Base-by-base conservation (phyloP, 2,797 vertebrate species). In the Peromyscus aztecus region DNA sequence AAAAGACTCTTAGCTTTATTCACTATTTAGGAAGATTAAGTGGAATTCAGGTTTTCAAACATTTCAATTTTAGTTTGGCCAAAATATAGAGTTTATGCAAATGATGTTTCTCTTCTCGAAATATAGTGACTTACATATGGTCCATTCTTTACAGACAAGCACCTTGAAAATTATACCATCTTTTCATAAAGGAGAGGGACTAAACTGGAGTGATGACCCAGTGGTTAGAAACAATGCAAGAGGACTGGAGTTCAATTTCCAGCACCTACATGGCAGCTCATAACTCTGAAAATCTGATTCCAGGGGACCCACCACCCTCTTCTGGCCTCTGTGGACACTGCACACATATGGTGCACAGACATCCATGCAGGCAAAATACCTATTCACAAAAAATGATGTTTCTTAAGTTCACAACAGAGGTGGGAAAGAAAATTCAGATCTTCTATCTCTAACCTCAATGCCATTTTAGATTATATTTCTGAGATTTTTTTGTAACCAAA, bases 31-130 rank as follows among this genome's bases (percentile, higher is more conserved):
- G 27, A 90, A 94, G 63, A 90, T 40, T 10, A 81, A 69, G 34
- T 46, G 5, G 40, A 67, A 76, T 85, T 57, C 34, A 88, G 29
- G 8, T 91, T 91, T 93, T 29, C 57, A 76, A 85, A 97, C 40
- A 31, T 90, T 63, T 23, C 40, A 59, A 10, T 34, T 84, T 88
- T 61, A 55, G 13, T 91, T 93, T 76, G 23, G 10, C 29, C 31
- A 61, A 80, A 95, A 63, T 55, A 6, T 65, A 76, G 77, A 81
- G 77, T 84, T 91, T 57, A 78, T 12, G 19, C 13, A 91, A 93
- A 69, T 67, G 27, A 61, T 37, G 16, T 24, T 55, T 77, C 65
- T 81, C 17, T n/a, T 23, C 69, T 85, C 49, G 31, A 90, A 76
- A 91, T 69, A 61, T 11, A 82, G 86, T 61, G 16, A 82, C 1